These are phyloP conservation scores for Pelosia muscerda DNA, from an alignment of 2,888 invertebrate genomes.

Conservation along the genomic window DNA sequence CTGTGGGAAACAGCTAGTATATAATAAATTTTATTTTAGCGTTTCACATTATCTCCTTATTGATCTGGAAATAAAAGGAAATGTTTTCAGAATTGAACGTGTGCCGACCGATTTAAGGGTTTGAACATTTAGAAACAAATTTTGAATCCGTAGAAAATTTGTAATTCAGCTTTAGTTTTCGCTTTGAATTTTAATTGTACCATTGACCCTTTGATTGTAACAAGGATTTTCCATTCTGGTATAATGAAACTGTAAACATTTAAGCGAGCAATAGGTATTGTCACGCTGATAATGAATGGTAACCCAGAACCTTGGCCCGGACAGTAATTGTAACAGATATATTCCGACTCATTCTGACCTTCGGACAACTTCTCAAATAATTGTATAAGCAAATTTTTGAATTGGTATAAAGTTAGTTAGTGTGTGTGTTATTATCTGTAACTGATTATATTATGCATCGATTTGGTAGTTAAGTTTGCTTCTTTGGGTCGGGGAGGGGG, in stretches of 20 bases:
- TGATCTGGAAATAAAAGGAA: slow-evolving; percentile 35
- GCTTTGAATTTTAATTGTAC: not conserved
- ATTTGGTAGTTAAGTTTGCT: no score
- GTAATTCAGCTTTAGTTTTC: not conserved
- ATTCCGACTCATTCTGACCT: no score
- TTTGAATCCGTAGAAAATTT: not conserved
- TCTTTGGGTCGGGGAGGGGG: no score
- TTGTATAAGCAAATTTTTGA: not conserved
- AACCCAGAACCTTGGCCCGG: not conserved
- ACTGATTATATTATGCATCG: no score
- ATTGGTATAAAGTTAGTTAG: not conserved
- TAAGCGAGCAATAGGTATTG: not conserved
- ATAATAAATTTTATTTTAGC: slow-evolving; percentile 46
- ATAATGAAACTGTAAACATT: not conserved
- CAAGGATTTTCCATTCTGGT: not conserved
- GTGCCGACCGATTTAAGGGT: slow-evolving; percentile 10
- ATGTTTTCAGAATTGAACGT: slow-evolving; percentile 22
- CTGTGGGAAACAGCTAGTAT: slow-evolving; percentile 37
- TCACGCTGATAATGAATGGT: not conserved
- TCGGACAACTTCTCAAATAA: not conserved
- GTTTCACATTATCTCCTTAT: slow-evolving; percentile 42
- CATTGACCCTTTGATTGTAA: not conserved
- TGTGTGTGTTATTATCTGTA: not conserved
- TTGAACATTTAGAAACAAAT: slow-evolving; percentile 17
- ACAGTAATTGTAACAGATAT: no score